Evolutionary conservation across 2,888 invertebrate species (phyloP), one percentile per base, ranked within the genome.

Genomic region (Leptopilina syphax): DNA sequence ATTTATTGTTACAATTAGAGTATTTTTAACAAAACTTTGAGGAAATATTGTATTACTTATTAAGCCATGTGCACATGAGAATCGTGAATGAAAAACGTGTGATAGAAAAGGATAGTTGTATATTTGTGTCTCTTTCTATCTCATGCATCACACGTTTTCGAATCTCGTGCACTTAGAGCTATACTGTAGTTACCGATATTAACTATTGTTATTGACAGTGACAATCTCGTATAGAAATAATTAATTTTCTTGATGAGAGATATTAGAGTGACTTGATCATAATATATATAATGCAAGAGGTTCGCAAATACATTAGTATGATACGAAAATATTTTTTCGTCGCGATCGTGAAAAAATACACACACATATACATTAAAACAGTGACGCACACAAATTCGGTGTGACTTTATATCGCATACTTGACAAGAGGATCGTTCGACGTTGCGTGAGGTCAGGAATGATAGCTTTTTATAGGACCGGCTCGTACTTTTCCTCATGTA

Each of bases 371-470:
- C 65, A 77, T 78, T 79, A 81, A 77, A 80, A 50, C 50, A 50
- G 44, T 44, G 10, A 50, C 50, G 12, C 79, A 73, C 77, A 80
- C 76, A 77, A 50, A 81, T 77, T 80, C 76, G 63, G 13, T 73
- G 18, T 67, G 73, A 78, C 77, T 78, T 84, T 83, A 82, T 83
- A 83, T 84, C 83, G 84, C 83, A 84, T 83, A 86, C 84, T 87
- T 85, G 85, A 86, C 85, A 85, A 83, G 54, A 83, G 54, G 70
- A 34, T 50, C 82, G 84, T 83, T 83, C 83, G 84, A 86, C 86
- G 87, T 90, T 90, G 89, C 88, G 90, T 88, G 88, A 90, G 90
- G 90, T 90, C 89, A 89, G 89, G 89, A 86, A 89, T 86, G 88
- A 89, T 89, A 86, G 86, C 87, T 89, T 89, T 90, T 90, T 90